phyloP scores from a whole-genome alignment of 2,113 vertebrate species.

The Callopanchax toddi region DNA sequence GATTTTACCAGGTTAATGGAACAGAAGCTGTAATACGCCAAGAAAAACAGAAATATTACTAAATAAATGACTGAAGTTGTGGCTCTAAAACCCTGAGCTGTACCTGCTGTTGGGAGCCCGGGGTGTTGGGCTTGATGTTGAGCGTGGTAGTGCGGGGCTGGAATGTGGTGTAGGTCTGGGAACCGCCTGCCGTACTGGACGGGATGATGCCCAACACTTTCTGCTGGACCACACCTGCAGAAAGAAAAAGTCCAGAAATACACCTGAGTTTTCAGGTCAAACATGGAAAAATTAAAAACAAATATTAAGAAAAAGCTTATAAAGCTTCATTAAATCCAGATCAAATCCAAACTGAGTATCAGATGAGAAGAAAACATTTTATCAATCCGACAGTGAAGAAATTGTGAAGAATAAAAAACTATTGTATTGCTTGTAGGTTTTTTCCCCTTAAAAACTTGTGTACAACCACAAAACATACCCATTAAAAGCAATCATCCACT shows the following conservation, averaged over 20 bases:
- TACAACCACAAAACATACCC: too few species aligned
- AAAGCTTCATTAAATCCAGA: not conserved
- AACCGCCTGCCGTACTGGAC: constrained; percentile 86
- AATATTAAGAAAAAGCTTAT: not conserved
- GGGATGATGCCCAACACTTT: constrained; percentile 97
- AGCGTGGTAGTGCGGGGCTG: constrained; percentile 92
- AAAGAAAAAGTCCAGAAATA: constrained; percentile 1
- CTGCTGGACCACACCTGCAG: constrained; percentile 86
- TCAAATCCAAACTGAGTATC: not conserved
- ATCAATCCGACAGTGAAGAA: too few species aligned
- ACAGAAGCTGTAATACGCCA: too few species aligned
- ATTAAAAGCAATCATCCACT: too few species aligned
- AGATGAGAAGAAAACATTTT: not conserved
- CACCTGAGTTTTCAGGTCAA: not conserved
- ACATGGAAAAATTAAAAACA: not conserved
- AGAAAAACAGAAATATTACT: too few species aligned
- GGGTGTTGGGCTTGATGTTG: constrained; percentile 88
- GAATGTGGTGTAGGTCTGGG: constrained; percentile 93
- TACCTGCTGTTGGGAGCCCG: constrained; percentile 85
- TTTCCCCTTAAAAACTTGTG: too few species aligned
- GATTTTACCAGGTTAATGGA: not conserved
- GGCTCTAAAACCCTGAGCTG: not conserved
- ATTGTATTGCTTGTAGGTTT: too few species aligned
- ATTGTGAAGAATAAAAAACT: not conserved
- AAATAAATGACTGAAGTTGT: too few species aligned